These are phyloP conservation scores for Petromus typicus DNA, from an alignment of 2,113 vertebrate species.

Conservation along the genomic window DNA sequence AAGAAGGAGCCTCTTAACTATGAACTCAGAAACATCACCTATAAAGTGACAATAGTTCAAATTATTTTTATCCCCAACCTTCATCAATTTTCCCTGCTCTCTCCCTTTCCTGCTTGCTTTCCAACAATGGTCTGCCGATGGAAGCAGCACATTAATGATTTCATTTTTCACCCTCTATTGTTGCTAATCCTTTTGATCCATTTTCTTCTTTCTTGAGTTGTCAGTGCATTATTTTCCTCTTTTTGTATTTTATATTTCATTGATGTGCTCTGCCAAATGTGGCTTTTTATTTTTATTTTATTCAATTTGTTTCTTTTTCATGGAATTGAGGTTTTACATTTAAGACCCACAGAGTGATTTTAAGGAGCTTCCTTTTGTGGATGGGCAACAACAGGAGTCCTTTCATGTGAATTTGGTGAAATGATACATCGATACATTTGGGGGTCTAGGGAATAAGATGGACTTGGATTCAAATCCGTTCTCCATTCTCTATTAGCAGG, in stretches of 20 bases:
- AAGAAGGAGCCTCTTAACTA: slow-evolving; percentile 44
- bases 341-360: not conserved
- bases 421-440: not conserved
- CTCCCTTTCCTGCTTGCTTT: slow-evolving; percentile 75
- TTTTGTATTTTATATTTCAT: slow-evolving; percentile 78
- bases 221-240: slow-evolving; percentile 68
- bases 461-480: not conserved
- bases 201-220: slow-evolving; percentile 79
- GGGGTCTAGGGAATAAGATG: not conserved
- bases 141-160: slow-evolving; percentile 68
- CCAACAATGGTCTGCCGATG: slow-evolving; percentile 8
- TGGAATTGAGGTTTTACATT: slow-evolving; percentile 4
- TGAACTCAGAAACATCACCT: slow-evolving; percentile 50
- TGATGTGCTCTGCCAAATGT: slow-evolving; percentile 52
- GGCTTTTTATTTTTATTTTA: slow-evolving; percentile 82
- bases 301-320: slow-evolving; percentile 75
- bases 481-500: not conserved
- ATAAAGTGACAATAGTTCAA: slow-evolving; percentile 12
- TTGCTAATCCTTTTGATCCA: slow-evolving; percentile 82
- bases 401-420: not conserved
- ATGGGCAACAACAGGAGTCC: not conserved
- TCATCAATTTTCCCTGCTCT: slow-evolving; percentile 79
- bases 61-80: slow-evolving; percentile 60
- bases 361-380: not conserved
- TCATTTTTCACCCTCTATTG: slow-evolving; percentile 82